Conservation (phyloP, 1,140 invertebrate species). For the Macrocentrus cingulum region DNA sequence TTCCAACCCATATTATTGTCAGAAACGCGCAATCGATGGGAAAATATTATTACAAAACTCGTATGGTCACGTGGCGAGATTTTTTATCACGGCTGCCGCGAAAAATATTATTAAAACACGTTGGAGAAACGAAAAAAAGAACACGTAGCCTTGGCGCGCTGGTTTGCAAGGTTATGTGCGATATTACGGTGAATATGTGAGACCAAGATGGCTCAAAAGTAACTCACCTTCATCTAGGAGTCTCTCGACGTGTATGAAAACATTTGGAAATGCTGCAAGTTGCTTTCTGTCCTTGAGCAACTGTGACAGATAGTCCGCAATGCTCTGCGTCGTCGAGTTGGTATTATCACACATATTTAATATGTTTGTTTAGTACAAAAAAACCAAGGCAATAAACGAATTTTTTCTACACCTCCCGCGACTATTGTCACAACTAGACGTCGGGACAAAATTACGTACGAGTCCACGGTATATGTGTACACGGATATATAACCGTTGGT, state of each 20-base stretch:
- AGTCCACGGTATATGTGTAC: background rate
- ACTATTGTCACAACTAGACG: background rate
- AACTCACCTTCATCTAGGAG: slow-evolving; percentile 97
- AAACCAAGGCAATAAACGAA: too few relatives aligned
- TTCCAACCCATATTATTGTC: too few relatives aligned
- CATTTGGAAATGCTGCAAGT: slow-evolving; percentile 97
- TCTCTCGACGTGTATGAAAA: slow-evolving; percentile 98
- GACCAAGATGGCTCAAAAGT: too few relatives aligned
- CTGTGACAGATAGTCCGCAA: slow-evolving; percentile 99
- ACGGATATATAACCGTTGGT: slow-evolving; percentile 11
- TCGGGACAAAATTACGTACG: slow-evolving; percentile 6
- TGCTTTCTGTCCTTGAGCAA: slow-evolving; percentile 99
- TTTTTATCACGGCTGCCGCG: too few relatives aligned
- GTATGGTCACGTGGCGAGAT: too few relatives aligned
- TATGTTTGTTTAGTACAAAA: background rate
- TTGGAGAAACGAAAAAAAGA: too few relatives aligned
- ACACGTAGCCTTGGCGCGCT: too few relatives aligned
- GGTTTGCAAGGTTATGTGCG: too few relatives aligned
- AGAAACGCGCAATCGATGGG: too few relatives aligned
- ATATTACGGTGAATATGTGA: too few relatives aligned
- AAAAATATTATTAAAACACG: too few relatives aligned
- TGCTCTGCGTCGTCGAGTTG: slow-evolving; percentile 86
- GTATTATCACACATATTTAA: slow-evolving; percentile 70
- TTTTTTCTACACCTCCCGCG: background rate
- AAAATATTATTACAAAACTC: too few relatives aligned